A percentile compares a stretch with the other conserved stretches of the same genome.
Evolutionary conservation across 2,797 vertebrate species (phyloP).

Genomic region (Chaetodon trifasciatus): DNA sequence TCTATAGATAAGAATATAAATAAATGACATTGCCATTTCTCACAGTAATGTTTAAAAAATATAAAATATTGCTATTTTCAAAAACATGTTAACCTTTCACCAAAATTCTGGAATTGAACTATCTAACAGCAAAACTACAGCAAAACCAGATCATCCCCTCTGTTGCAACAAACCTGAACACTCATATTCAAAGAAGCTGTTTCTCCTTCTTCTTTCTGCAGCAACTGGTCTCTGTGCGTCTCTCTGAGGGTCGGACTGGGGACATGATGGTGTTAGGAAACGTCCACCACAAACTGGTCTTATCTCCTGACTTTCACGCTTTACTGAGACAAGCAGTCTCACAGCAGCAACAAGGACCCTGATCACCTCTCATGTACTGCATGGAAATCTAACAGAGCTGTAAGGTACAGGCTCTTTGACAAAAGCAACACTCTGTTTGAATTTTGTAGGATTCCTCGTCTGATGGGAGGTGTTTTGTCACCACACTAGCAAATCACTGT

Average conservation of each 20-base stretch:
- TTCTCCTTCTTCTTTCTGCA: slow-evolving; percentile 57
- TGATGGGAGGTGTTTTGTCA: background rate
- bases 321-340: slow-evolving; percentile 74
- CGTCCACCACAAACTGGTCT: slow-evolving; percentile 84
- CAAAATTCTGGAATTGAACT: background rate
- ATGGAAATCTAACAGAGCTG: background rate
- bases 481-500: background rate
- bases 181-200: background rate
- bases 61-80: no score
- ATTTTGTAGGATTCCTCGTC: background rate
- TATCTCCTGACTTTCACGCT: slow-evolving; percentile 85
- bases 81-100: background rate
- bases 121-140: background rate
- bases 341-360: slow-evolving; percentile 36
- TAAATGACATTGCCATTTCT: no score
- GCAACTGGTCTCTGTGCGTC: slow-evolving; percentile 84
- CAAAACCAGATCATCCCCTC: background rate
- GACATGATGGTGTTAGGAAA: slow-evolving; percentile 86
- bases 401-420: background rate
- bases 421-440: background rate
- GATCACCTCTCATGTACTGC: background rate
- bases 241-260: slow-evolving; percentile 81
- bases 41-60: background rate
- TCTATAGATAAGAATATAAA: no score
- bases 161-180: background rate